These are phyloP conservation scores for Chymomyza costata DNA, from an alignment of 1,140 invertebrate genomes.

Conservation along the genomic window DNA sequence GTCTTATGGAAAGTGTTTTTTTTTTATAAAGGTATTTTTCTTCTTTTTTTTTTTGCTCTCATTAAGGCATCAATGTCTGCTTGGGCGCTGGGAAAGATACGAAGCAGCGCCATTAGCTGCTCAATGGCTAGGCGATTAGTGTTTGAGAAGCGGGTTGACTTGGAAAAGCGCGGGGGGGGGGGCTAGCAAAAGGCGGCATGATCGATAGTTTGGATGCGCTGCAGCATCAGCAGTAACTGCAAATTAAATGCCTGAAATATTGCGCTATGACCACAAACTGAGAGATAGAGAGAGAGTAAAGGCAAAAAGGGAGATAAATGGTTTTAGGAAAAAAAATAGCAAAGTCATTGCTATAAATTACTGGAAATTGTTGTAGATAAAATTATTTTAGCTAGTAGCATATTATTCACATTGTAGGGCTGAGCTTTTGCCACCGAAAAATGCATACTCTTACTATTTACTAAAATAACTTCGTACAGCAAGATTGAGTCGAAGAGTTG, in stretches of 20 bases:
- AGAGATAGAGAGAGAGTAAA: slow-evolving; percentile 19
- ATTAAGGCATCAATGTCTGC: slow-evolving; percentile 47
- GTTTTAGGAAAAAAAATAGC: slow-evolving; percentile 27
- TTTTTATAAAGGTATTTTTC: slow-evolving; percentile 8
- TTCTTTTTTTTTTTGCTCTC: slow-evolving; percentile 31
- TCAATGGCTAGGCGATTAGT: too few relatives aligned
- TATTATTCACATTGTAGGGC: slow-evolving; percentile 40
- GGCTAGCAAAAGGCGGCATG: too few relatives aligned
- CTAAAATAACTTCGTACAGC: too few relatives aligned
- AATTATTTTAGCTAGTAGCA: slow-evolving; percentile 30
- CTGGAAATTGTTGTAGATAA: slow-evolving; percentile 29
- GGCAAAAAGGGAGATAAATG: slow-evolving; percentile 42
- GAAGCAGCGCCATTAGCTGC: too few relatives aligned
- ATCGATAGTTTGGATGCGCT: too few relatives aligned
- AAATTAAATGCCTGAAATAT: too few relatives aligned
- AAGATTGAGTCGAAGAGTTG: too few relatives aligned
- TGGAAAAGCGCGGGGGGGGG: too few relatives aligned
- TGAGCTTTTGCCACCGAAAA: slow-evolving; percentile 27
- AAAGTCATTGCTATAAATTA: slow-evolving; percentile 64
- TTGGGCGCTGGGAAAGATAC: neutral
- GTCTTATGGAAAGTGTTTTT: slow-evolving; percentile 20
- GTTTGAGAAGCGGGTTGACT: too few relatives aligned
- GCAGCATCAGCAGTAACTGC: too few relatives aligned
- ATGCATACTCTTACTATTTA: too few relatives aligned
- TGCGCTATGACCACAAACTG: slow-evolving; percentile 29